Evolutionary conservation across 2,797 vertebrate genomes (phyloP), one percentile per base, ranked within the genome.

Genomic region (Schizopygopsis malacanthus): DNA sequence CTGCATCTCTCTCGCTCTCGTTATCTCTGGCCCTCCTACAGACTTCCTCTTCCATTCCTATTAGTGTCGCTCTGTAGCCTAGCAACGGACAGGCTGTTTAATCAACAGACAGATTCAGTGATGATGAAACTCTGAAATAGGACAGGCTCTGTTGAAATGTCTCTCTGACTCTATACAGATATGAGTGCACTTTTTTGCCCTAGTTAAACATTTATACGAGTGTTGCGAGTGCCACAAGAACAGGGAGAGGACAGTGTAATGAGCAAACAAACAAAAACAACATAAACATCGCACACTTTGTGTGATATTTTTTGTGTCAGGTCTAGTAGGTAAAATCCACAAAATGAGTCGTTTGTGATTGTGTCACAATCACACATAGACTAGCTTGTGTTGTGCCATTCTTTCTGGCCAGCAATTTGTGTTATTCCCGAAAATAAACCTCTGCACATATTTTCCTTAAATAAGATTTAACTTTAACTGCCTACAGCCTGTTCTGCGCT

Each of bases 51-150:
- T 88, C 83, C 86, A 87, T 85, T 88, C 86, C 87, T 85, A 89
- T 89, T 90, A 90, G 89, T 87, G 87, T 89, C 81, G 78, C 80
- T 87, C 87, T 87, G 89, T 89, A 88, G 41, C 89, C 84, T 90
- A 87, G 87, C 87, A 90, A 88, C 89, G 6, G 89, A 84, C 87
- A 88, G 86, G 84, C 85, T 87, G 85, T 85, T 83, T 86, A 86
- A 88, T 88, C 89, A 88, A 84, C 86, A 88, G 87, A 88, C 83
- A 87, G 87, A 86, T 81, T 88, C 86, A 87, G 63, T 82, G 84
- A 89, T 90, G 89, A 89, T 80, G 85, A 81, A 81, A 76, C 72
- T 79, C 79, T 12, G 70, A 82, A 88, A 85, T 69, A 87, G 85
- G 87, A 85, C 86, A 88, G 87, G 63, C 79, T 41, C 83, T 73